phyloP scores from a whole-genome alignment of 2,888 invertebrate genomes.

The Julus scandinavius region DNA sequence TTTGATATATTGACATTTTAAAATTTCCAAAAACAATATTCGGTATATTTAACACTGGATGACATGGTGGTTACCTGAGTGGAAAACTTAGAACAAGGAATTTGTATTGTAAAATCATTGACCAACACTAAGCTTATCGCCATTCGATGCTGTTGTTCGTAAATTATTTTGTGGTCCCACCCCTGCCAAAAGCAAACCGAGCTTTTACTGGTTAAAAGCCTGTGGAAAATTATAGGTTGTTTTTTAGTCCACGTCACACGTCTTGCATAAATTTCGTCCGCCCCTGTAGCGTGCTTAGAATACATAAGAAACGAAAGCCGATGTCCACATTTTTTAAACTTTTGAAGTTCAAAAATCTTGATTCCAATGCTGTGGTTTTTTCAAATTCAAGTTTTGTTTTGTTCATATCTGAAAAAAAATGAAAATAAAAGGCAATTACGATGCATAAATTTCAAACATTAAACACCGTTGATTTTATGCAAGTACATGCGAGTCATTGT shows the following conservation, averaged over 20 bases:
- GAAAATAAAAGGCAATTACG: background rate
- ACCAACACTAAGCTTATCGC: background rate
- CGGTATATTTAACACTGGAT: no score
- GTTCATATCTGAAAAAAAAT: constrained; percentile 23
- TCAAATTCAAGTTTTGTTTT: background rate
- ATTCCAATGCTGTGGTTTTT: constrained; percentile 5
- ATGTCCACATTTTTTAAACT: background rate
- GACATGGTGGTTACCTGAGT: background rate
- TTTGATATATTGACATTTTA: no score
- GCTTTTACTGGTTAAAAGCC: constrained; percentile 5
- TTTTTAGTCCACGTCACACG: constrained; percentile 27
- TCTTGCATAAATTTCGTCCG: constrained; percentile 31
- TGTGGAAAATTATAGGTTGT: constrained; percentile 36
- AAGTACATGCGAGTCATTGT: background rate
- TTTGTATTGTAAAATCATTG: background rate
- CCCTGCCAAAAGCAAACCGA: background rate
- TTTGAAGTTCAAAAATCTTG: background rate
- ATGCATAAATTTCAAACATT: background rate
- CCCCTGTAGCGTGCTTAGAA: constrained; percentile 12
- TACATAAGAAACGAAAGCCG: background rate
- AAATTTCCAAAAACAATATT: no score
- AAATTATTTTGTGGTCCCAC: background rate
- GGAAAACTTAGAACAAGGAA: background rate
- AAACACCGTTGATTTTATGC: background rate
- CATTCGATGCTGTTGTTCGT: background rate